Evolutionary conservation across 2,797 vertebrate species (phyloP).

Genomic region (Siniperca scherzeri): DNA sequence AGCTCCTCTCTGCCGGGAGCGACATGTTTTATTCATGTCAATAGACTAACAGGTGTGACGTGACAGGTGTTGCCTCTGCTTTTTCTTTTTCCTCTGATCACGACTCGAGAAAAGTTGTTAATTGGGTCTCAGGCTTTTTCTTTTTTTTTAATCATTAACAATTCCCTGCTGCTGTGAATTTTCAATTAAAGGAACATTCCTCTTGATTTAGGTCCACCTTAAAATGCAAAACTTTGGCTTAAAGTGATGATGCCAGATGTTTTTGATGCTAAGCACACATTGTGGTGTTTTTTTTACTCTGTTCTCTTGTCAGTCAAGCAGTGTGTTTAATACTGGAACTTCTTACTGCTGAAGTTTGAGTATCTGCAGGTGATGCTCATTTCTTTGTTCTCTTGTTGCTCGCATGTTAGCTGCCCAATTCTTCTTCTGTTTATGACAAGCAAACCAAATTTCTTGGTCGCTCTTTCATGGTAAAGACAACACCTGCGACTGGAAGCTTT

Average conservation of each 20-base stretch:
- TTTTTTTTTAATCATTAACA: not conserved
- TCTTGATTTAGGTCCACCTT: not conserved
- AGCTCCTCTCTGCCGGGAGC: slow-evolving; percentile 61
- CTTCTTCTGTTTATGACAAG: not conserved
- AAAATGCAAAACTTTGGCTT: not conserved
- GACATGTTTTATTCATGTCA: slow-evolving; percentile 79
- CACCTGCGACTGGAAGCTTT: too few species aligned
- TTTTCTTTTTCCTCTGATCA: slow-evolving; percentile 48
- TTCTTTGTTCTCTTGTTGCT: not conserved
- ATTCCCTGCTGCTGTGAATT: slow-evolving; percentile 28
- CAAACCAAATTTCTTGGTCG: not conserved
- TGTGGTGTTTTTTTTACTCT: not conserved
- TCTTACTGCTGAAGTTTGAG: not conserved
- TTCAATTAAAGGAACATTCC: slow-evolving; percentile 44
- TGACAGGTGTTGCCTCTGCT: slow-evolving; percentile 71
- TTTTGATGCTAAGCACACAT: too few species aligned
- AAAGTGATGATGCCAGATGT: not conserved
- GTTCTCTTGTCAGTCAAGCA: too few species aligned
- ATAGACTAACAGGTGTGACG: slow-evolving; percentile 74
- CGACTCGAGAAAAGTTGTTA: slow-evolving; percentile 73
- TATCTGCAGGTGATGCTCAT: not conserved
- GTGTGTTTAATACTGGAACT: not conserved
- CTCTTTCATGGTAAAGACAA: not conserved
- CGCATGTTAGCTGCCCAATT: not conserved
- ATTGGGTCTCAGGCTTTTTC: slow-evolving; percentile 66